Base-by-base conservation (phyloP, 2,888 invertebrate genomes). In the Cenopis cana region DNA sequence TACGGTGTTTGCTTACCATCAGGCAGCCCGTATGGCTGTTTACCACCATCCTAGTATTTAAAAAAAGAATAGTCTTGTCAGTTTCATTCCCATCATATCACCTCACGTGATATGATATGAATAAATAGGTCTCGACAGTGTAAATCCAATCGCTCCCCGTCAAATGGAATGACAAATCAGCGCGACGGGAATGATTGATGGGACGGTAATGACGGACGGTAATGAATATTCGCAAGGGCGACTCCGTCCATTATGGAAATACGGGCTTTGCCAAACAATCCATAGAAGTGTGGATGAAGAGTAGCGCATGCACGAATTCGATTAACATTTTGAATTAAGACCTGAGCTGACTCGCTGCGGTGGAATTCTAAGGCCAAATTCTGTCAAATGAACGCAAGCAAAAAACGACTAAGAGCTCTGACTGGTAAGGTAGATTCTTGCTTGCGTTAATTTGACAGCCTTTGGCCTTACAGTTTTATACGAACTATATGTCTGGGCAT, bases 131-230 rank as follows among this genome's bases (percentile, higher is more conserved):
- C 20, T 20, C 20, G 29, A 38, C 38, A 38, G 52, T 52, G 52
- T 20, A 36, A 54, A 54, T 64, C 38, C 64, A 64, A 64, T 64
- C 64, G 54, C 54, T 38, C 5, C 36, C 20, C n/a, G 20, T 20
- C 52, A 64, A 54, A 64, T 20, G 36, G 64, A 64, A 64, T 52
- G 62, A 50, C 52, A 38, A 62, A 52, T 54, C 64, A 64, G 64
- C 38, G 46, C 52, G 36, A 64, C 17, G 60, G 38, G 52, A 64
- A 54, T 64, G 36, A 64, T 54, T 64, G 54, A 62, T 50, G 36
- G 62, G 50, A 36, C 17, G 50, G 36, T 38, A 36, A 52, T 38
- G 64, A 24, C 52, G 38, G 62, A 50, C 38, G 52, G 38, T 60
- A 60, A 64, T 64, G 64, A 62, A 64, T 64, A 64, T 64, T 64